Evolutionary conservation across 1,140 invertebrate species (phyloP), one percentile per base, ranked within the genome.

Genomic region (Sycophaga agraensis): DNA sequence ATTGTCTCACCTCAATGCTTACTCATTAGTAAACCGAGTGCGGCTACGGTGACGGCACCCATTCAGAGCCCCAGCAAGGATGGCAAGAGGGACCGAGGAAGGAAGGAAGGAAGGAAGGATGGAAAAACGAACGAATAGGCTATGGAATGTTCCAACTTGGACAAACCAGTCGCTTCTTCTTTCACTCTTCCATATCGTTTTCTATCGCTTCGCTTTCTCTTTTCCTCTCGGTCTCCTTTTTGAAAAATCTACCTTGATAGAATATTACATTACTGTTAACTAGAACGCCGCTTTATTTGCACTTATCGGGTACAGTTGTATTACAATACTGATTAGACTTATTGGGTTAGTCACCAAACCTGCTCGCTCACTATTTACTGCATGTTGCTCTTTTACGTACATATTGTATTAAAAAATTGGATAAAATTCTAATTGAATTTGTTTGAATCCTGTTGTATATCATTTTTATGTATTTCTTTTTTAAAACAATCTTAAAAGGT

Each of bases 1-100:
- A 65, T 66, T 68, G 65, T 68, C 59, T 66, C 67, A 66, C 56
- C 43, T 68, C 62, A 68, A 68, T 68, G 67, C 46, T 49, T 49
- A 63, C 63, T 66, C 67, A 68, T 68, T 68, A 68, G 67, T 53
- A 60, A 66, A 56, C 43, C 58, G 62, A 54, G 48, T 12, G 43
- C n/a, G 34, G 28, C 31, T 9, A 42, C 28, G 55, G 28, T 4
- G 45, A 12, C n/a, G 21, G 43, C 19, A 24, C 8, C 21, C 34
- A 3, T 19, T 28, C n/a, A n/a, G n/a, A n/a, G n/a, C n/a, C n/a
- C n/a, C n/a, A 6, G 28, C 28, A 31, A 42, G 40, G 7, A 17
- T 19, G n/a, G 50, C 2, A 19, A 24, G 12, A 39, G 17, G 42
- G 14, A 28, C 34, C 7, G 8, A 45, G 39, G 39, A 51, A 51